These are phyloP conservation scores for Crotalus horridus DNA, from an alignment of 2,113 vertebrate species.

Conservation along the genomic window DNA sequence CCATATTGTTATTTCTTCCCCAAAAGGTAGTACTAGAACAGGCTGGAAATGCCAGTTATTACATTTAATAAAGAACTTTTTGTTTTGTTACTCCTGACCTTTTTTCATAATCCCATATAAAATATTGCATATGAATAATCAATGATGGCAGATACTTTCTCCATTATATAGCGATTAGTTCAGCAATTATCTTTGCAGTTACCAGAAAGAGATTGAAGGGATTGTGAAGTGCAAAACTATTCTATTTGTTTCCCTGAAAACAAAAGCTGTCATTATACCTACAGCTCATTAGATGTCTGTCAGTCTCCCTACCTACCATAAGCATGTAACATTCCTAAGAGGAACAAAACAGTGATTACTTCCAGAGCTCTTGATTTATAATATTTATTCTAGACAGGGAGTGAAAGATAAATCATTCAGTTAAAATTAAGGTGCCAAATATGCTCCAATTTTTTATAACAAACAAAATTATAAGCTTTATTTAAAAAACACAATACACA, in stretches of 20 bases:
- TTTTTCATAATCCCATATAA: neutral
- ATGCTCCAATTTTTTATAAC: neutral
- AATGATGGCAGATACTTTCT: neutral
- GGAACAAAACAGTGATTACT: conserved; percentile 12
- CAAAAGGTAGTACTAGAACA: neutral
- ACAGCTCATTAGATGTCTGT: neutral
- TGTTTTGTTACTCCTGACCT: neutral
- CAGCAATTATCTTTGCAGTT: neutral
- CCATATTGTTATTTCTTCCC: neutral
- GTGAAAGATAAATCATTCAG: neutral
- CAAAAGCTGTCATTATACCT: neutral
- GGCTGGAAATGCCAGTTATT: neutral
- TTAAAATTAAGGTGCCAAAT: conserved; percentile 8
- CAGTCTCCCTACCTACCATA: neutral
- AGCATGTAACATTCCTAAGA: neutral
- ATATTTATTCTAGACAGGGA: neutral
- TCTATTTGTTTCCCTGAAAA: neutral
- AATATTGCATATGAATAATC: neutral
- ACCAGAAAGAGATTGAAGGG: neutral
- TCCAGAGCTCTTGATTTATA: neutral
- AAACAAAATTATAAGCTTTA: conserved; percentile 11
- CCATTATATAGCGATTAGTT: neutral
- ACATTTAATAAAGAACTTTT: neutral
- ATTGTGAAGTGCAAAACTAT: neutral
- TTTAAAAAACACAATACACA: neutral